phyloP scores from a whole-genome alignment of 2,113 vertebrate species.

The Periophthalmus modestus region DNA sequence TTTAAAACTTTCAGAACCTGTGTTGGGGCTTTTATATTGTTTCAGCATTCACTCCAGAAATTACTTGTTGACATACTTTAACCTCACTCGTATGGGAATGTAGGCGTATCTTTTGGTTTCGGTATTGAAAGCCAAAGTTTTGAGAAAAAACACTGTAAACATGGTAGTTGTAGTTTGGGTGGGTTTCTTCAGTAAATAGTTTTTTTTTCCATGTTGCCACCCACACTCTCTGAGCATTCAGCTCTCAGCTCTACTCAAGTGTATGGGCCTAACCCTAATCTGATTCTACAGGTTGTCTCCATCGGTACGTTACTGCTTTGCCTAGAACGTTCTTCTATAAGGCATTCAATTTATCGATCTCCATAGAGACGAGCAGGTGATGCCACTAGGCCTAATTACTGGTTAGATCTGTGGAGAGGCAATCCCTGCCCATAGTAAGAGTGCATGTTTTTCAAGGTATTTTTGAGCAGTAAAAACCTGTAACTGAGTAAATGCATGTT shows the following conservation, averaged over 20 bases:
- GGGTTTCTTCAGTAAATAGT: neutral
- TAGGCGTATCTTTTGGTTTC: constrained; percentile 33
- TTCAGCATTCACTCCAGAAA: constrained; percentile 35
- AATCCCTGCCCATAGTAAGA: no score
- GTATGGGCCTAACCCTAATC: neutral
- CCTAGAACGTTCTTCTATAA: no score
- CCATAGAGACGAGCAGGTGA: no score
- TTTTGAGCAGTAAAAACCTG: no score
- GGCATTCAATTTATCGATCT: no score
- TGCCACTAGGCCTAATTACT: no score
- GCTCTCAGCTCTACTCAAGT: no score
- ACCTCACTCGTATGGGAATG: constrained; percentile 19
- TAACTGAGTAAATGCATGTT: no score
- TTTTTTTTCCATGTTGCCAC: no score
- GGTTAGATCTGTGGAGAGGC: no score
- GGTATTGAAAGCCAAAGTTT: constrained; percentile 4
- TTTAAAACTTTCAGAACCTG: constrained; percentile 34
- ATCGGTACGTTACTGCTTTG: no score
- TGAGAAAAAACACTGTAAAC: neutral
- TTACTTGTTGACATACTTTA: constrained; percentile 25
- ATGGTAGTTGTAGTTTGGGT: neutral
- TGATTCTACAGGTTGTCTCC: neutral
- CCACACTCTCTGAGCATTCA: neutral
- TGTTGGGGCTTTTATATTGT: constrained; percentile 38
- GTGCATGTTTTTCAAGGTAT: no score